These are phyloP conservation scores for Melanocharis versteri DNA, from an alignment of 2,113 vertebrate species.

Conservation along the genomic window DNA sequence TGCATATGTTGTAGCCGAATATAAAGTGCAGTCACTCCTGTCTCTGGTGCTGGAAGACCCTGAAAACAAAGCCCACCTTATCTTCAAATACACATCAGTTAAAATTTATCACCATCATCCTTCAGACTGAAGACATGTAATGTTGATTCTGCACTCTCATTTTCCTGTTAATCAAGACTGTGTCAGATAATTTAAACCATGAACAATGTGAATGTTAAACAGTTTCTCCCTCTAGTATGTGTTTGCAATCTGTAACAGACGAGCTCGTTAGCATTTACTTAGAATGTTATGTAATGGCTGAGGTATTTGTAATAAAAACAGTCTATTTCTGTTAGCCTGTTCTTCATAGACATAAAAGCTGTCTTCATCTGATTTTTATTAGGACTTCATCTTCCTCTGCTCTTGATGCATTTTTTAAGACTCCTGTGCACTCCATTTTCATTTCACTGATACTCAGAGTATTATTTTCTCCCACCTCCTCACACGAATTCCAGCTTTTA, in stretches of 20 bases:
- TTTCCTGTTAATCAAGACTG: neutral
- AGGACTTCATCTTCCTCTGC: slow-evolving; percentile 17
- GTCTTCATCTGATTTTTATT: slow-evolving; percentile 59
- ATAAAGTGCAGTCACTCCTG: neutral
- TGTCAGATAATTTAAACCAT: neutral
- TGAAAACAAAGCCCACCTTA: rapidly evolving
- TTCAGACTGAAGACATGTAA: neutral
- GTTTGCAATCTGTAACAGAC: slow-evolving; percentile 5
- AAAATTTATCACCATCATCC: neutral
- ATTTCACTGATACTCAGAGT: neutral
- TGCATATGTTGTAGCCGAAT: neutral
- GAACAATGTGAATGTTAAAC: neutral
- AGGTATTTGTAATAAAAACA: slow-evolving; percentile 65
- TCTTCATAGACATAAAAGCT: slow-evolving; percentile 32
- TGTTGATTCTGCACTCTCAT: neutral
- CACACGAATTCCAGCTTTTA: neutral
- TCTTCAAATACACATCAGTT: neutral
- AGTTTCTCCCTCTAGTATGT: neutral
- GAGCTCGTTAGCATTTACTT: slow-evolving; percentile 12
- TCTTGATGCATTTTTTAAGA: neutral
- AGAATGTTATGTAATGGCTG: slow-evolving; percentile 47
- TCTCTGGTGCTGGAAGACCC: neutral
- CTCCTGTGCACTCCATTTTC: neutral
- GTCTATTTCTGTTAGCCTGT: slow-evolving; percentile 45
- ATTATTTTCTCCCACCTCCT: neutral